These are phyloP conservation scores for Coccyzus lansbergi DNA, from an alignment of 2,797 vertebrate species.

Conservation along the genomic window DNA sequence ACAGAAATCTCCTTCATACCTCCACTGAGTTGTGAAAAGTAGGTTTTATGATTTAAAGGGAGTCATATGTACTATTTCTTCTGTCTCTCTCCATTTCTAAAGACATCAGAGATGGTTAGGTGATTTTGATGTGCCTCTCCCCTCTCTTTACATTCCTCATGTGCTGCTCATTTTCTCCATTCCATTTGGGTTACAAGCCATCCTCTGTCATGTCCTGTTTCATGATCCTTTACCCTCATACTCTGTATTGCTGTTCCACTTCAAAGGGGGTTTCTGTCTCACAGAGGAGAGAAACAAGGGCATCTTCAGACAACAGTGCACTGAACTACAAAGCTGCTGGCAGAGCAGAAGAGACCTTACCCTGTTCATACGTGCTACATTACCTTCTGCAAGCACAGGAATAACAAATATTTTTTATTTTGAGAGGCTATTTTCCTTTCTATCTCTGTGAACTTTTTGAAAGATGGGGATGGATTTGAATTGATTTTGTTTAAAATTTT, in stretches of 20 bases:
- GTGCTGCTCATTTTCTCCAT: constrained; percentile 58
- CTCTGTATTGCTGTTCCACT: constrained; percentile 17
- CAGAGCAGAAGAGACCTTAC: neutral
- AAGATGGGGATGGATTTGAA: neutral
- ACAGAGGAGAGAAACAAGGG: constrained; percentile 11
- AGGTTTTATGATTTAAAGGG: constrained; percentile 30
- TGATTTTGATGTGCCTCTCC: constrained; percentile 37
- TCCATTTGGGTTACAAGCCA: constrained; percentile 58
- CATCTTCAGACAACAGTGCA: neutral
- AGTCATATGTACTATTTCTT: constrained; percentile 35
- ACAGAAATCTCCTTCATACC: constrained; percentile 31
- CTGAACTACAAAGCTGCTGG: neutral
- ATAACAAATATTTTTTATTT: neutral
- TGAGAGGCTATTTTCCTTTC: neutral
- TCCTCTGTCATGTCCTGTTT: constrained; percentile 36
- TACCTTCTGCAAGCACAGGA: neutral
- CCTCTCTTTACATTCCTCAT: constrained; percentile 51
- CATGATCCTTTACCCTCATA: constrained; percentile 30
- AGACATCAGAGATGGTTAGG: constrained; percentile 59
- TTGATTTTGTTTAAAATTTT: neutral
- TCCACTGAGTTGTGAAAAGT: constrained; percentile 18
- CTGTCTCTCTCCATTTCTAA: constrained; percentile 28
- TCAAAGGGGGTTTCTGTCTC: constrained; percentile 37
- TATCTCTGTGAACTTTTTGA: neutral
- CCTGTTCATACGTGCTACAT: accelerated